Evolutionary conservation across 2,113 vertebrate genomes (phyloP).

Genomic region (Gallinago media): DNA sequence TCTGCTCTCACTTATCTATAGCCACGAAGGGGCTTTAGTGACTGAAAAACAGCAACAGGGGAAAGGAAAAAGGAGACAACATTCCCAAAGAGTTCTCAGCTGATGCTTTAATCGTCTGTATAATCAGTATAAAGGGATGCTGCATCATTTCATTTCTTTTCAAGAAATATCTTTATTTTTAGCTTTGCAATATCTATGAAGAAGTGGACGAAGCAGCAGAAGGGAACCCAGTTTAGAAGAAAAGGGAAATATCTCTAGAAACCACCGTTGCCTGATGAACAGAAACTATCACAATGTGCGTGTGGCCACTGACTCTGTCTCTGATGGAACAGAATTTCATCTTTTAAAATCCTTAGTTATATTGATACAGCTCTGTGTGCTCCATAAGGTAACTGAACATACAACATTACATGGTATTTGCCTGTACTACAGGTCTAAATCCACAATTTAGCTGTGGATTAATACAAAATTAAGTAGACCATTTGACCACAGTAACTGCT

Average conservation of each 20-base stretch:
- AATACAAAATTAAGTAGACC: neutral
- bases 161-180: neutral
- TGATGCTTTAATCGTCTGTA: neutral
- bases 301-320: neutral
- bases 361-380: neutral
- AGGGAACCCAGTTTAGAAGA: neutral
- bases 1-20: neutral
- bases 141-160: neutral
- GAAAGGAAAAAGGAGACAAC: neutral
- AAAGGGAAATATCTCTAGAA: neutral
- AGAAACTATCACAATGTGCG: neutral
- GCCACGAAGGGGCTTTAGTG: neutral
- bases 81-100: neutral
- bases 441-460: neutral
- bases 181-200: fast-evolving
- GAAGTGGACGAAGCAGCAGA: neutral
- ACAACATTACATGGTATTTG: neutral
- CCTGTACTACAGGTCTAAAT: neutral
- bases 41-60: neutral
- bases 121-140: neutral
- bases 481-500: neutral
- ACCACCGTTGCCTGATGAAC: neutral
- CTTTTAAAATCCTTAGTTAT: neutral
- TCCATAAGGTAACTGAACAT: neutral
- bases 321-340: fast-evolving